These are phyloP conservation scores for Trichonephila clavipes DNA, from an alignment of 1,140 invertebrate genomes.

Conservation along the genomic window DNA sequence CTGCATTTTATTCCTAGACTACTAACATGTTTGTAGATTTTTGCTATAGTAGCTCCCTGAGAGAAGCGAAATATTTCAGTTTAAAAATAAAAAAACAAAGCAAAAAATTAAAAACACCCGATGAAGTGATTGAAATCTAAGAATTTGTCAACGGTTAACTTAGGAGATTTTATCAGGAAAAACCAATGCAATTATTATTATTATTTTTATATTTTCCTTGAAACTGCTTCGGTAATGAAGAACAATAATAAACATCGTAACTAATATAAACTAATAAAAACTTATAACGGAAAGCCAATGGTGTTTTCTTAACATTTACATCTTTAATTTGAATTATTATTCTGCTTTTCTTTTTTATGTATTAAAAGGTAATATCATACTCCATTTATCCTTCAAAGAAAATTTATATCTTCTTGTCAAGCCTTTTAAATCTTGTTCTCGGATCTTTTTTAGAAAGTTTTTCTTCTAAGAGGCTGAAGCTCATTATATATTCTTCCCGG, in stretches of 20 bases:
- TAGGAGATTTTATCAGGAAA: slow-evolving; percentile 10
- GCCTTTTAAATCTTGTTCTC: not conserved
- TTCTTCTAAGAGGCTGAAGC: not conserved
- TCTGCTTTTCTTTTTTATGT: not conserved
- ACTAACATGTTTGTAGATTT: not conserved
- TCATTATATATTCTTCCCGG: slow-evolving; percentile 23
- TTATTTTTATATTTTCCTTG: slow-evolving; percentile 16
- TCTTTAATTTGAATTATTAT: slow-evolving; percentile 1
- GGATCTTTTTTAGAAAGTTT: not conserved
- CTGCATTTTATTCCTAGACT: not conserved
- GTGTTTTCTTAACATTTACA: slow-evolving; percentile 15
- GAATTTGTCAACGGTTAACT: not conserved
- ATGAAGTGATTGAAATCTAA: not conserved
- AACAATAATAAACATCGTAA: not conserved
- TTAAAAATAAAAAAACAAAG: not conserved
- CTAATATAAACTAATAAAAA: not conserved
- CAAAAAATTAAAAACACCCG: not conserved
- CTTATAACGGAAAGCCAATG: not conserved
- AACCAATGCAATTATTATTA: not conserved
- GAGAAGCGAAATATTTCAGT: not conserved
- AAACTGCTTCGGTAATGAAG: not conserved
- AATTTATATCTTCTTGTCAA: not conserved
- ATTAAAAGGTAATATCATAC: slow-evolving; percentile 16
- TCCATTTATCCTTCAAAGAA: slow-evolving; percentile 23
- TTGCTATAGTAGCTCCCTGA: not conserved